Percentiles rank a stretch among this genome's conserved stretches.
Evolutionary conservation across 1,140 invertebrate species (phyloP).

Genomic region (Drosophila lini): DNA sequence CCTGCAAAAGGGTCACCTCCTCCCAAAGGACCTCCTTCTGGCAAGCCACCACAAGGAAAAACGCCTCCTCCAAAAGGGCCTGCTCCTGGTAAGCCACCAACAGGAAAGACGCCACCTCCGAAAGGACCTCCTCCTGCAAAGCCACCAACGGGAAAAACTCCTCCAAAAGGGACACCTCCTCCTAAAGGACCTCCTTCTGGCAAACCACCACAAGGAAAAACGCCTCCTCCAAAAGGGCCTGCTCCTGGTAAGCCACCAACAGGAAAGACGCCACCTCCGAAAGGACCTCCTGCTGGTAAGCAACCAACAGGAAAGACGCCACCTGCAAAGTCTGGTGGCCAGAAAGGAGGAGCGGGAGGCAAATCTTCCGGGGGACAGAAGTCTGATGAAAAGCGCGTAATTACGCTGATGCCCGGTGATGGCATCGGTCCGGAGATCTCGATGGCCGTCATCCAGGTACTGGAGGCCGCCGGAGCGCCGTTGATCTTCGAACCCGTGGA

Average conservation of each 20-base stretch:
- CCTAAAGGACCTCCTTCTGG: background rate
- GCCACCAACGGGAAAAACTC: background rate
- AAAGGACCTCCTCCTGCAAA: background rate
- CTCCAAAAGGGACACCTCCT: background rate
- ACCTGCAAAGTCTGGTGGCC: background rate
- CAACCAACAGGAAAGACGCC: background rate
- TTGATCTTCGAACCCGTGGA: slow-evolving; percentile 99
- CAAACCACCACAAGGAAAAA: background rate
- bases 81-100: background rate
- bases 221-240: background rate
- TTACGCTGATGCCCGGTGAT: slow-evolving; percentile 97
- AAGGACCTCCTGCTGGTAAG: background rate
- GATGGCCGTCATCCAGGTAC: slow-evolving; percentile 98
- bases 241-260: background rate
- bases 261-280: background rate
- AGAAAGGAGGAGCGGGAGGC: background rate
- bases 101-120: background rate
- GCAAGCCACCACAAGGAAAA: background rate
- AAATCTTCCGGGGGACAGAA: background rate
- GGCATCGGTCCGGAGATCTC: slow-evolving; percentile 99
- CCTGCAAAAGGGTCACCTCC: background rate
- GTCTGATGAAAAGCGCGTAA: slow-evolving; percentile 3
- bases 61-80: background rate
- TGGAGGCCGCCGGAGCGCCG: slow-evolving; percentile 96
- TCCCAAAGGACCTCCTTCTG: background rate